Conservation (phyloP, 1,140 invertebrate species). For the Oscheius sp. region DNA sequence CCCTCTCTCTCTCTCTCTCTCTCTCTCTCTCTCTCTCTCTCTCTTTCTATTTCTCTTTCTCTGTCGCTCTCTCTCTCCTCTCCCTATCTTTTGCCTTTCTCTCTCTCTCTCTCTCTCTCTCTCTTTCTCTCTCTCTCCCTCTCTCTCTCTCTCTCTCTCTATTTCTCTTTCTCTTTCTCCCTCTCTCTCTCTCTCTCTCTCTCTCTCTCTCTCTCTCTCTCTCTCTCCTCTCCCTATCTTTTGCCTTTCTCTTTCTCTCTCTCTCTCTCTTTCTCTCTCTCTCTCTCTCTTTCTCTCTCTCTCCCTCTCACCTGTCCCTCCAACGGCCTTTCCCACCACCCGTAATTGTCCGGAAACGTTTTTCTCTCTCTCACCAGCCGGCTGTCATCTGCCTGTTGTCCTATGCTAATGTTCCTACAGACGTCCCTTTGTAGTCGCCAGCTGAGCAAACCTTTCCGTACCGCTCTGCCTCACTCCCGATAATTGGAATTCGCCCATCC, state of each 20-base stretch:
- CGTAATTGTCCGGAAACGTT: not conserved
- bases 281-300: not conserved
- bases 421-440: not conserved
- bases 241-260: not conserved
- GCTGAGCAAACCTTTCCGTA: not conserved
- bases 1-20: no score
- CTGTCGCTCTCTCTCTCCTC: no score
- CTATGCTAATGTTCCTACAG: conserved; percentile 6
- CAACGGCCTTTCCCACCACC: not conserved
- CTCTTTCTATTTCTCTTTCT: no score
- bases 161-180: no score
- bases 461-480: not conserved
- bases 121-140: no score
- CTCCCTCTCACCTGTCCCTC: not conserved
- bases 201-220: no score
- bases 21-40: no score
- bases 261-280: not conserved
- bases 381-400: not conserved
- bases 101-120: no score
- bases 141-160: no score
- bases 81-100: no score
- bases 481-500: not conserved
- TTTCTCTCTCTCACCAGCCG: not conserved
- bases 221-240: no score
- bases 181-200: no score